These are phyloP conservation scores for Alosa alosa DNA, from an alignment of 2,113 vertebrate species.

Conservation along the genomic window DNA sequence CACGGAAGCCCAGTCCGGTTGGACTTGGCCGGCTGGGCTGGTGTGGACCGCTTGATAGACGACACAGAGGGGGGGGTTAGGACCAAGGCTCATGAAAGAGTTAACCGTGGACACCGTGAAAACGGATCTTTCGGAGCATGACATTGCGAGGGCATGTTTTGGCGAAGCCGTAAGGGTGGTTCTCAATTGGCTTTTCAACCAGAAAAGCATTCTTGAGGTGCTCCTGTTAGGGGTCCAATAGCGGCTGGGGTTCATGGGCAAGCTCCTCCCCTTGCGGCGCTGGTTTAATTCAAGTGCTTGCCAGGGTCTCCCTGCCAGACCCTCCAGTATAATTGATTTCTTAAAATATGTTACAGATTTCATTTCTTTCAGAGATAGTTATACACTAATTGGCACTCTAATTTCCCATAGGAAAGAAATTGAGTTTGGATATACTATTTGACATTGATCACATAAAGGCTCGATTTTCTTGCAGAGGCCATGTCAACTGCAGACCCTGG, in stretches of 20 bases:
- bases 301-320: neutral
- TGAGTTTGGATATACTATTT: neutral
- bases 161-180: conserved; percentile 37
- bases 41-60: conserved; percentile 13
- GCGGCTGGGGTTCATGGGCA: conserved; percentile 47
- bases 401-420: neutral
- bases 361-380: neutral
- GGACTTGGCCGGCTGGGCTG: conserved; percentile 34
- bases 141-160: conserved; percentile 49
- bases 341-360: conserved; percentile 14
- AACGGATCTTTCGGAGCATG: conserved; percentile 45
- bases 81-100: conserved; percentile 37
- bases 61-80: conserved; percentile 23
- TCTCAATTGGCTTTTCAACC: conserved; percentile 46
- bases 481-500: neutral
- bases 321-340: conserved; percentile 3
- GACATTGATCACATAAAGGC: neutral
- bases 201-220: conserved; percentile 30
- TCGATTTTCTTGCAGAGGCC: neutral
- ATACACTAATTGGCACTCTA: neutral
- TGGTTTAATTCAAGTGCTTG: conserved; percentile 25
- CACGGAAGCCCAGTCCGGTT: conserved; percentile 37
- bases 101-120: conserved; percentile 41
- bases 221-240: conserved; percentile 55
- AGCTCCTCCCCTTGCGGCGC: conserved; percentile 50